Evolutionary conservation across 1,140 invertebrate species (phyloP).

Genomic region (Drosophila ananassae): DNA sequence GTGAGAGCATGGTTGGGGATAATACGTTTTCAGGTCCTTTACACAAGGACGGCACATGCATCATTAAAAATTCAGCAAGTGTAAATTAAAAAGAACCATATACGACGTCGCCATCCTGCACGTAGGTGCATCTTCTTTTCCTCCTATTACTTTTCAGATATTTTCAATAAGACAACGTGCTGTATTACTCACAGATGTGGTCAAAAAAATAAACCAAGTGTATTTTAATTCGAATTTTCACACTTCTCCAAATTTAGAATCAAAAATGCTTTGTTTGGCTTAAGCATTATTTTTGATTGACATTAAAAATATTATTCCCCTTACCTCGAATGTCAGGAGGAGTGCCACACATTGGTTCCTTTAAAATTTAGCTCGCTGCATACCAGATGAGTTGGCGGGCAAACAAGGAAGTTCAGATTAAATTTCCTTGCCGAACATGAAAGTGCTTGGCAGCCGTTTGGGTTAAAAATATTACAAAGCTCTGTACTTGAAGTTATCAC

Average conservation of each 20-base stretch:
- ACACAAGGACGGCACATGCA: conserved; percentile 42
- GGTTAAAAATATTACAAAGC: conserved; percentile 1
- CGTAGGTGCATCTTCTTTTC: conserved; percentile 64
- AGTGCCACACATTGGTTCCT: neutral
- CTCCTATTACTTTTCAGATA: conserved; percentile 35
- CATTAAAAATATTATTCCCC: neutral
- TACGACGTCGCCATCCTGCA: conserved; percentile 41
- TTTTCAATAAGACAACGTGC: conserved; percentile 57
- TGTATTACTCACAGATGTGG: conserved; percentile 4
- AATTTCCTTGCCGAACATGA: neutral
- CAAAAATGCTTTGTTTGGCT: no score
- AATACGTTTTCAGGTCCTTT: conserved; percentile 29
- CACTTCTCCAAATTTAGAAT: no score
- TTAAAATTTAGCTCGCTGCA: neutral
- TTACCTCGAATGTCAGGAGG: neutral
- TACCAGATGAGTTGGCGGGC: neutral
- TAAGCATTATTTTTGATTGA: neutral
- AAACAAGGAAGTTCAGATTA: neutral
- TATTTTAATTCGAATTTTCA: neutral
- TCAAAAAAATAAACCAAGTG: neutral
- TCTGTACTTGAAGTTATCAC: conserved; percentile 4
- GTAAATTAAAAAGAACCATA: conserved; percentile 57
- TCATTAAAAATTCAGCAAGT: conserved; percentile 71
- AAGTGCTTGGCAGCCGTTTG: neutral
- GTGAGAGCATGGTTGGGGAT: neutral